A percentile compares a stretch with the other conserved stretches of the same genome.
Conservation (phyloP, 2,888 invertebrate species). For the Hirtodrosophila alboralis region DNA sequence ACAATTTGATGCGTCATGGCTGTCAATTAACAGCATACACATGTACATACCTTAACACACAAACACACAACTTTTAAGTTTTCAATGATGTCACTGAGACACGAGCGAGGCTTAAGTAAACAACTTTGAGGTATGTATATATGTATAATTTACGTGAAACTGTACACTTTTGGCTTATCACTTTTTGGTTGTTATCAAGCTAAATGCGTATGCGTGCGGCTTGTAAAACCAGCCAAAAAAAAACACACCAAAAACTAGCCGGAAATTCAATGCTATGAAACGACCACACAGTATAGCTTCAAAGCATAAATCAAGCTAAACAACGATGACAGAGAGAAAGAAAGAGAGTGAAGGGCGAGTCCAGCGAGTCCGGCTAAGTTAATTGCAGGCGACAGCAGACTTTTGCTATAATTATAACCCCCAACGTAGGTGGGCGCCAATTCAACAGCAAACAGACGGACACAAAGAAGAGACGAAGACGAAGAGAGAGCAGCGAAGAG, state of each 20-base stretch:
- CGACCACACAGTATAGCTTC: constrained; percentile 65
- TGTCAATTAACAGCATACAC: constrained; percentile 40
- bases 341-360: constrained; percentile 25
- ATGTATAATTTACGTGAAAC: constrained; percentile 2
- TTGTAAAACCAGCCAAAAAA: constrained; percentile 17
- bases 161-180: constrained; percentile 45
- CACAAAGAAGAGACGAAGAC: constrained; percentile 7
- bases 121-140: constrained; percentile 3
- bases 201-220: neutral
- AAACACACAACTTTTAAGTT: constrained; percentile 16
- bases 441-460: constrained; percentile 2
- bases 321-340: constrained; percentile 43
- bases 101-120: constrained; percentile 15
- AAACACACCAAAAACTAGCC: constrained; percentile 19
- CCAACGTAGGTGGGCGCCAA: constrained; percentile 74
- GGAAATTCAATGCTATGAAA: constrained; percentile 17
- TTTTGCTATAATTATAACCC: constrained; percentile 72
- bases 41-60: constrained; percentile 39
- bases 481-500: neutral
- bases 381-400: constrained; percentile 71
- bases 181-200: constrained; percentile 42
- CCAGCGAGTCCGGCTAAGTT: constrained; percentile 60
- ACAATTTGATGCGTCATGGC: constrained; percentile 34
- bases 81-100: constrained; percentile 47
- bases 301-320: constrained; percentile 72